A percentile compares a stretch with the other conserved stretches of the same genome.
phyloP scores from a whole-genome alignment of 2,888 invertebrate genomes.

The Catocala fraxini region DNA sequence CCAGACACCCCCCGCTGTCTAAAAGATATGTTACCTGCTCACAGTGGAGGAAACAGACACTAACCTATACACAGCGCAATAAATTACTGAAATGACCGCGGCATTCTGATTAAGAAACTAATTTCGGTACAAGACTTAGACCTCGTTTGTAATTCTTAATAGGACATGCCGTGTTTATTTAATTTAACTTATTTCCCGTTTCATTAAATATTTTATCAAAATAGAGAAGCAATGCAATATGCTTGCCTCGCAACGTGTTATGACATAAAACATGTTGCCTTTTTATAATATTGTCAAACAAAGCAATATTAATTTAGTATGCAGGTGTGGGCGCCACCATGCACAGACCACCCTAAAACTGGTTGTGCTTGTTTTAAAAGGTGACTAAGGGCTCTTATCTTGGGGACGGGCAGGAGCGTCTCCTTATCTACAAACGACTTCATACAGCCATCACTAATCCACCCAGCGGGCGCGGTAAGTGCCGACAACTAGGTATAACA shows the following conservation, averaged over 20 bases:
- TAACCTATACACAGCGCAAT: slow-evolving; percentile 76
- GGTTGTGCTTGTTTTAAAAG: slow-evolving; percentile 4
- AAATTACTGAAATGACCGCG: slow-evolving; percentile 77
- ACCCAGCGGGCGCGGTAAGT: slow-evolving; percentile 5
- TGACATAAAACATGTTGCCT: no score
- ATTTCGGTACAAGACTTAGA: slow-evolving; percentile 67
- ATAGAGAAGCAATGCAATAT: no score
- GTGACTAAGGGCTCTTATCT: slow-evolving; percentile 13
- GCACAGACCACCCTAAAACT: slow-evolving; percentile 13
- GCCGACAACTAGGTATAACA: slow-evolving; percentile 2
- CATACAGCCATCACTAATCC: slow-evolving; percentile 13
- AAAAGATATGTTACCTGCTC: slow-evolving; percentile 80
- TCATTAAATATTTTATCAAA: slow-evolving; percentile 5
- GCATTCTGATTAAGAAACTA: slow-evolving; percentile 79
- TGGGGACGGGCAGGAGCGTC: slow-evolving; percentile 7
- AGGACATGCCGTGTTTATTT: slow-evolving; percentile 46
- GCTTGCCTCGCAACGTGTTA: no score
- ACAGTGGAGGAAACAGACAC: slow-evolving; percentile 78
- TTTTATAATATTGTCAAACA: not conserved
- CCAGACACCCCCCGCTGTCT: slow-evolving; percentile 80
- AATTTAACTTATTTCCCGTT: slow-evolving; percentile 42
- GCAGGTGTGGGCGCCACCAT: slow-evolving; percentile 8
- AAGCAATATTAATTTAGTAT: slow-evolving; percentile 8
- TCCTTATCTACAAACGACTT: slow-evolving; percentile 15
- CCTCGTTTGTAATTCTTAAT: slow-evolving; percentile 59